Evolutionary conservation across 1,140 invertebrate species (phyloP), one percentile per base, ranked within the genome.

Genomic region (Pseudomyrmex sp.): DNA sequence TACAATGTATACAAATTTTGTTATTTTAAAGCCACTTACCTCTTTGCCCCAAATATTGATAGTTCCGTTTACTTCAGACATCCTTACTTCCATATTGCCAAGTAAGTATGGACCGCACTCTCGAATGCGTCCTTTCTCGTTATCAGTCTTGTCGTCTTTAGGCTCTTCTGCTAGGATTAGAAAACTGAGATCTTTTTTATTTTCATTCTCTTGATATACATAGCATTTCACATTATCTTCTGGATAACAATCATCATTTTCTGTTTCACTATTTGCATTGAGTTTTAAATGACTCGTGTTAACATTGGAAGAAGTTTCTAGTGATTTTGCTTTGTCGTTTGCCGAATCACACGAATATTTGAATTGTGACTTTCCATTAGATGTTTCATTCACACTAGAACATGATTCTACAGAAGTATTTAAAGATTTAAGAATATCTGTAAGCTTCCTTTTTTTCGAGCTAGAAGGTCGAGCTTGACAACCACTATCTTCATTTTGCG

Each of bases 21-120:
- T 48, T 12, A 74, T n/a, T 62, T 26, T 62, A 26, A 59, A 13
- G 20, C 58, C 7, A 87, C 26, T 90, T 82, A 93, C 90, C 87
- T 94, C 93, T 90, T 94, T 94, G 8, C 94, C 93, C 93, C 93
- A 94, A 82, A 94, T 92, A 50, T 93, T 94, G 18, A 94, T 92
- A 0, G 92, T 94, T 8, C 93, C 93, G 73, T 94, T 94, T 46
- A 92, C 83, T 83, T 94, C 93, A 5, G 93, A 91, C 93, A 94
- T 94, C 73, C 91, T 91, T 59, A 94, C 91, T 80, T 94, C 93
- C 15, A 94, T 75, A 83, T 94, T 94, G n/a, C 93, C 93, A 13
- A 94, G 84, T 18, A 93, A 85, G 66, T 93, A 94, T 18, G 94
- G 93, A 26, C 94, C 93, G 69, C 93, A 94, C 84, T 94, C 90